These are phyloP conservation scores for Perca fluviatilis DNA, from an alignment of 2,113 vertebrate genomes.

Conservation along the genomic window DNA sequence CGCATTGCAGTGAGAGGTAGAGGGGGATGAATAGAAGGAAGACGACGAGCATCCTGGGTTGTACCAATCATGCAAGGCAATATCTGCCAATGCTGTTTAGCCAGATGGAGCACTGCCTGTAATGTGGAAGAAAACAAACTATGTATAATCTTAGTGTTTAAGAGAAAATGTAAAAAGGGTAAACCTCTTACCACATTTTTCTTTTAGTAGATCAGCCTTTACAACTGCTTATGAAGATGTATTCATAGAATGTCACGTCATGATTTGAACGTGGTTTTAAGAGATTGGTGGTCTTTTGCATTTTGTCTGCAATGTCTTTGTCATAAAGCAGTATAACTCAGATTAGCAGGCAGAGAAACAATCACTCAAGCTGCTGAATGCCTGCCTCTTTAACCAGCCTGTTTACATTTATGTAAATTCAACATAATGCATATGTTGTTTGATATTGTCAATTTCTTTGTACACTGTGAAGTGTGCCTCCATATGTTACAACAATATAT, in stretches of 20 bases:
- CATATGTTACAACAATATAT: background rate
- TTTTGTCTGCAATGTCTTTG: background rate
- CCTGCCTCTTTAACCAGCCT: background rate
- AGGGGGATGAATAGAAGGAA: slow-evolving; percentile 11
- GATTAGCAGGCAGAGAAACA: background rate
- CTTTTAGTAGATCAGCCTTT: background rate
- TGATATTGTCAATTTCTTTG: background rate
- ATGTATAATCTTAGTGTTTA: background rate
- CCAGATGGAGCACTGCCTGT: background rate
- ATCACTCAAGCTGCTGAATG: background rate
- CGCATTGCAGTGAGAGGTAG: slow-evolving; percentile 1
- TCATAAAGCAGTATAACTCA: background rate
- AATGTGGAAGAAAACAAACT: background rate
- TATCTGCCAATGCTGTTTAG: background rate
- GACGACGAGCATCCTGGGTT: slow-evolving; percentile 2
- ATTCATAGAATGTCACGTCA: background rate
- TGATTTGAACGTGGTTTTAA: background rate
- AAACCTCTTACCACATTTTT: background rate
- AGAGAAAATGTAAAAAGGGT: background rate
- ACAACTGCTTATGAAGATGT: background rate
- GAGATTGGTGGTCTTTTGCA: background rate
- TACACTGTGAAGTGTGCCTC: background rate
- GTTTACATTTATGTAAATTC: background rate
- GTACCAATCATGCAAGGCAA: slow-evolving; percentile 17
- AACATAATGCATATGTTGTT: background rate